Base-by-base conservation (phyloP, 2,797 vertebrate genomes). In the Sebastes itinus region DNA sequence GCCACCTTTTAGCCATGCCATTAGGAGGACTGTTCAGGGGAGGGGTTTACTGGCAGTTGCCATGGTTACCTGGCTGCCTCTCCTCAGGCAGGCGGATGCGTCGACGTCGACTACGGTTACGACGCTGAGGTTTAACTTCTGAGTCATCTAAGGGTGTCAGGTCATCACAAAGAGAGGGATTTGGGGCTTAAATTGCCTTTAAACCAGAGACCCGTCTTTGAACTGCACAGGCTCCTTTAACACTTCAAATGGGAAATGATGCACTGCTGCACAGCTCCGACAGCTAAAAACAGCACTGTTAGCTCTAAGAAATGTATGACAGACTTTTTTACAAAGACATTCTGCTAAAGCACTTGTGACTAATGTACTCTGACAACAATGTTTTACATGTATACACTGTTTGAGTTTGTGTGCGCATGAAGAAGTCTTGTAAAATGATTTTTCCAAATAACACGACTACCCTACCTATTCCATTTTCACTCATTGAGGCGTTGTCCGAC, bases 101-200 rank as follows among this genome's bases (percentile, higher is more conserved):
- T 91, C 98, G 97, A 90, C 98, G 97, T 78, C 98, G 96, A 95
- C 98, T 99, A 96, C 97, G 98, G 95, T 99, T 99, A 95, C 98
- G 98, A 92, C 97, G 97, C 96, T 98, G 97, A 92, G 97, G 96
- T 96, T 98, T 99, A 95, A 95, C 96, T 92, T 98, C 97, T 87
- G 96, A 95, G 93, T 98, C 97, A 97, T 99, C 98, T 99, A 96
- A 83, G 96, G 96, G 94, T 95, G 95, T 95, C 94, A 94, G 60
- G 83, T 85, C 54, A 69, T 88, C 87, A 92, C 83, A 92, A 64
- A 88, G 64, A 89, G 30, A 84, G 32, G 56, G 71, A 46, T 82
- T 80, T 58, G 63, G 60, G 65, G 63, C 80, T 89, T 82, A 63
- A 58, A 49, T 25, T 54, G 32, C 2, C 25, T 72, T 66, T 33